These are phyloP conservation scores for Rhynchophorus ferrugineus DNA, from an alignment of 1,140 invertebrate genomes.

Conservation along the genomic window DNA sequence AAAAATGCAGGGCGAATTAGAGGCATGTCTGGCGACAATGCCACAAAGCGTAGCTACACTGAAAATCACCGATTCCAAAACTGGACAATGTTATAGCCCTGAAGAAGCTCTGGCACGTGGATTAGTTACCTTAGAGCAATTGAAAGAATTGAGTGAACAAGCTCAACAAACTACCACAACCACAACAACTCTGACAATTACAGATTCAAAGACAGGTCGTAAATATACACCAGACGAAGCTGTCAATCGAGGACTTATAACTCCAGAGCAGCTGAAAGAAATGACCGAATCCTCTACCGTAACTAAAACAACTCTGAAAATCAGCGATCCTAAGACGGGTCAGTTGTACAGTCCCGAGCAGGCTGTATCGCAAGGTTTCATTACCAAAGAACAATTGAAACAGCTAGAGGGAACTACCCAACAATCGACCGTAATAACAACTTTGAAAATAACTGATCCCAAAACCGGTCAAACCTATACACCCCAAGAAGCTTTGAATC, in stretches of 20 bases:
- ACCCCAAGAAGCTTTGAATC: constrained; percentile 48
- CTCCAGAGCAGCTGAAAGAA: constrained; percentile 37
- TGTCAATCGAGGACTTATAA: constrained; percentile 46
- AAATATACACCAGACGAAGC: constrained; percentile 47
- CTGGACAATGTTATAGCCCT: neutral
- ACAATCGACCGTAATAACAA: neutral
- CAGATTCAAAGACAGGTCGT: constrained; percentile 8
- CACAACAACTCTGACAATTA: constrained; percentile 13
- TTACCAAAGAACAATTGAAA: neutral
- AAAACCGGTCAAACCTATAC: constrained; percentile 36
- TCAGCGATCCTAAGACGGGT: neutral
- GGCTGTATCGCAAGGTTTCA: neutral
- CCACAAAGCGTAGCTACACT: neutral
- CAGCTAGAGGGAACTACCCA: neutral
- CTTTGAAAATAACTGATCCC: constrained; percentile 21
- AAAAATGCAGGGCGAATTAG: constrained; percentile 46
- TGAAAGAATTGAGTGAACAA: too few species aligned
- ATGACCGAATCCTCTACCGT: constrained; percentile 10
- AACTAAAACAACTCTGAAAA: constrained; percentile 1
- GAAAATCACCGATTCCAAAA: constrained; percentile 12
- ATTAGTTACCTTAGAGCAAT: too few species aligned
- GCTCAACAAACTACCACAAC: constrained; percentile 14
- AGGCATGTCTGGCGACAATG: too few species aligned
- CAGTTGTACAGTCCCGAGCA: neutral
- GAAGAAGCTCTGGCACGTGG: too few species aligned